A percentile compares a stretch with the other conserved stretches of the same genome.
Evolutionary conservation across 2,888 invertebrate genomes (phyloP).

Genomic region (Ectemnius continuus): DNA sequence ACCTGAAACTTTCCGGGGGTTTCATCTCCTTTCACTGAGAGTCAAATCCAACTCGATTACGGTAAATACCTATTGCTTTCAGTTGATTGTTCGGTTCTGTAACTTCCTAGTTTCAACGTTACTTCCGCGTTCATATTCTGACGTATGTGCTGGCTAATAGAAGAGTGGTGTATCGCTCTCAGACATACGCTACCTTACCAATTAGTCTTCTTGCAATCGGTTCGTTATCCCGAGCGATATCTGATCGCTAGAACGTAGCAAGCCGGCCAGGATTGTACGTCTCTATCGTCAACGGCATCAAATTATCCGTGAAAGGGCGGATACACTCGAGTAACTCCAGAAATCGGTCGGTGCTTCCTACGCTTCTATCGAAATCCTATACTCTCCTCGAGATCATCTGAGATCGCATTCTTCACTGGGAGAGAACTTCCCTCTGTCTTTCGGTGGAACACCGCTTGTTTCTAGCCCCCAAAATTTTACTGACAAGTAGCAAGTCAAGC

Average conservation of each 20-base stretch:
- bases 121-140: slow-evolving; percentile 54
- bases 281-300: slow-evolving; percentile 72
- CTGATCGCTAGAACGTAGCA: slow-evolving; percentile 56
- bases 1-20: no score
- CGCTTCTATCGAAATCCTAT: slow-evolving; percentile 55
- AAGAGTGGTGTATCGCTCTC: slow-evolving; percentile 12
- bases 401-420: slow-evolving; percentile 1
- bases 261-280: slow-evolving; percentile 54
- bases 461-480: neutral
- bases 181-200: slow-evolving; percentile 60
- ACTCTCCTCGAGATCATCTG: slow-evolving; percentile 34
- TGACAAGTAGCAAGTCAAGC: slow-evolving; percentile 1
- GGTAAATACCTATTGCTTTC: no score
- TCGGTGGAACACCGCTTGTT: neutral
- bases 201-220: slow-evolving; percentile 68
- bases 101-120: neutral
- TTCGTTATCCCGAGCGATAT: slow-evolving; percentile 64
- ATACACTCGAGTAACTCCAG: slow-evolving; percentile 59
- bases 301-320: slow-evolving; percentile 69
- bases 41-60: no score
- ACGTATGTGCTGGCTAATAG: slow-evolving; percentile 26
- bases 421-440: neutral
- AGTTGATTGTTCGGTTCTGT: no score
- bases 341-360: slow-evolving; percentile 54
- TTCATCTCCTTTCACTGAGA: no score